Evolutionary conservation across 2,113 vertebrate genomes (phyloP), one percentile per base, ranked within the genome.

Genomic region (Antidorcas marsupialis): DNA sequence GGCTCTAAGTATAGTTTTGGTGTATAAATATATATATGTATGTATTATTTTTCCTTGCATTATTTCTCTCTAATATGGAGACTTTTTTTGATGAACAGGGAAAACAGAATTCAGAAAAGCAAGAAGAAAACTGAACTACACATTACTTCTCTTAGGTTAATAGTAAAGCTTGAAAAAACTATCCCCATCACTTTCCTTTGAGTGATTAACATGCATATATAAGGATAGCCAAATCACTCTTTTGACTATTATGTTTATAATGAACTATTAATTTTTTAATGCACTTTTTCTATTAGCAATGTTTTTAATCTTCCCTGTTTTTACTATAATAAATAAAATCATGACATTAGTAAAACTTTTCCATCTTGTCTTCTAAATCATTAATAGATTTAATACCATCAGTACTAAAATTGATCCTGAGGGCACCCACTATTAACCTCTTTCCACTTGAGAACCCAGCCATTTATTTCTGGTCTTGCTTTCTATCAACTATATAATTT

Each of bases 361-460:
- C 19, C 57, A 88, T 36, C 33, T 64, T 91, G 13, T 83, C 64
- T 97, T 85, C 50, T 39, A 95, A 96, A 71, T 87, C 89, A 74
- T 71, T 92, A 95, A 67, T 10, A 87, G 57, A 93, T 95, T 91
- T 45, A 95, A 97, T 8, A 33, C 0, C 9, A 83, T 64, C 11
- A 25, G 6, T 21, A 74, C 47, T 87, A 87, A 84, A 91, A 91
- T 43, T 91, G 59, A 93, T 83, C 79, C 53, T 87, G 25, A 55
- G 79, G 16, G 47, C 50, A 96, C 2, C 23, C 28, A 30, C 5
- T 12, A 43, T 94, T 96, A 96, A 96, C n/a, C 60, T 90, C 28
- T 97, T 97, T 76, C 52, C 30, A 78, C 28, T 87, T 78, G 52
- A 97, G 78, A 47, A 89, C 82, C 74, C 36, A 98, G 27, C 8